A percentile compares a stretch with the other conserved stretches of the same genome.
phyloP scores from a whole-genome alignment of 2,888 invertebrate genomes.

The Nemurella pictetii region DNA sequence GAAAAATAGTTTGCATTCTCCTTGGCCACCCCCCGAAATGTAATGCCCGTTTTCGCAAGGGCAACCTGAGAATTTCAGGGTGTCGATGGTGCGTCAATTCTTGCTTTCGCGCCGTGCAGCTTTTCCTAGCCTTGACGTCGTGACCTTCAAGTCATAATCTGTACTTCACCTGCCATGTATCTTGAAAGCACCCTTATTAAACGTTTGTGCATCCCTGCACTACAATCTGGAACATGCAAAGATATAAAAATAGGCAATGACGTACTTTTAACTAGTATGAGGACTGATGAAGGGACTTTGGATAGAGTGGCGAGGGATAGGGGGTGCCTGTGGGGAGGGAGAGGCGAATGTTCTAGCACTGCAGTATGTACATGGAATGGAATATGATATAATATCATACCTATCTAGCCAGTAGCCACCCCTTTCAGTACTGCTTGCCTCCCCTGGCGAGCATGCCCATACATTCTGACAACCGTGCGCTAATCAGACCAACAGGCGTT shows the following conservation, averaged over 20 bases:
- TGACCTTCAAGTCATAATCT: not conserved
- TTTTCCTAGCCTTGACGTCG: not conserved
- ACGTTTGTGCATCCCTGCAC: conserved; percentile 5
- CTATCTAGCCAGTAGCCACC: not conserved
- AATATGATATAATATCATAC: not conserved
- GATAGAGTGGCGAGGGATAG: not conserved
- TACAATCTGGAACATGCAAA: conserved; percentile 9
- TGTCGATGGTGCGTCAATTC: too few species aligned
- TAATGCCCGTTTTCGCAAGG: not conserved
- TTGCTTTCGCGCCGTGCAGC: too few species aligned
- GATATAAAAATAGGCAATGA: conserved; percentile 28
- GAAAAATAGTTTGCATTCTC: not conserved
- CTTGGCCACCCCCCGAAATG: not conserved
- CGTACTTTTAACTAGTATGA: conserved; percentile 24
- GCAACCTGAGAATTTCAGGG: not conserved
- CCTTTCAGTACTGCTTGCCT: not conserved
- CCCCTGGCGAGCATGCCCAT: not conserved
- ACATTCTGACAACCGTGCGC: conserved; percentile 5
- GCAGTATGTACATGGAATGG: conserved; percentile 6
- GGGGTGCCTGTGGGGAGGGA: too few species aligned
- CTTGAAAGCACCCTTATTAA: not conserved
- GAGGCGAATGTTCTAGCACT: not conserved
- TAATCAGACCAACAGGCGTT: conserved; percentile 9
- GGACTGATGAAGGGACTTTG: not conserved
- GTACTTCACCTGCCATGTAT: not conserved